Base-by-base conservation (phyloP, 2,113 vertebrate species). In the Otocyon megalotis region DNA sequence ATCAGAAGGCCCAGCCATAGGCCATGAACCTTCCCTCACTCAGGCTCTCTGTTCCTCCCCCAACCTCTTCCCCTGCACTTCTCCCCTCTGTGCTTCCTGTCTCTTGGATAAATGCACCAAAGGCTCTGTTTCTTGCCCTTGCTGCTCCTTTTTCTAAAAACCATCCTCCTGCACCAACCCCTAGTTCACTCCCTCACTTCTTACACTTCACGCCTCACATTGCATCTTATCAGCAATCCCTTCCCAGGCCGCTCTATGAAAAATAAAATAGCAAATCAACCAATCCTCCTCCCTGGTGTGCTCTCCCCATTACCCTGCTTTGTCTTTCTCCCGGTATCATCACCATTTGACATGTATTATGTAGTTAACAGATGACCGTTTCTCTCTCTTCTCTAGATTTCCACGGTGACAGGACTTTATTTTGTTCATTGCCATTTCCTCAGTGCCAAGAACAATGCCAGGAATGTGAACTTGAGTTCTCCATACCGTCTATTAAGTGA, bases 261-360 rank as follows among this genome's bases (percentile, higher is more conserved):
- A 77, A 82, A 82, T 43, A 62, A 95, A 62, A 84, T 2, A 92
- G 48, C 6, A 80, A 35, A 22, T 74, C 35, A 85, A 32, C 16
- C 58, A 24, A 5, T 4, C 2, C 3, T 5, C 3, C 11, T n/a
- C 28, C n/a, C 7, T 62, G 26, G 14, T 1, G 2, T 5, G 26
- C 12, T 65, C 30, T 58, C 84, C 30, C 26, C 3, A 32, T 63
- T 26, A 58, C 30, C 15, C 37, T 32, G 20, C 28, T 37, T 88
- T 28, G 5, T 63, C 50, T 90, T 63, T 58, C 37, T 20, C 32
- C 90, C 22, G 16, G 37, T 1, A 4, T 85, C 58, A 17, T 4
- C 15, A 9, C 28, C 54, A 24, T 26, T 43, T 22, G 32, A 53
- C 9, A 7, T 54, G 26, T 1, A n/a, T 5, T 32, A 6, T 15